These are phyloP conservation scores for Creontiades dilutus DNA, from an alignment of 2,888 invertebrate species.

Conservation along the genomic window DNA sequence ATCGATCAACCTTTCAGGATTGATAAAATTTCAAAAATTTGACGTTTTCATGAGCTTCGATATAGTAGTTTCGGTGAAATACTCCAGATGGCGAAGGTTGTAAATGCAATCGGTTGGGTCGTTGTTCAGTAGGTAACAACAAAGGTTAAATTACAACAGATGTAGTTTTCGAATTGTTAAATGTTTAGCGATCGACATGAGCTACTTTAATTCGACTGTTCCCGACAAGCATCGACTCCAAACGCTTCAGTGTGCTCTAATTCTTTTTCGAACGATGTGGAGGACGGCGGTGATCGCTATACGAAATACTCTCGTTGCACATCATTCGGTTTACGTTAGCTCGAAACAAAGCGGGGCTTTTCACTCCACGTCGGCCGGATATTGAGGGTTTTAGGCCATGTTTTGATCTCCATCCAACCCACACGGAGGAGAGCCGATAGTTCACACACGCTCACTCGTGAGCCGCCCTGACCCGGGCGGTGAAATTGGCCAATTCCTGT, in stretches of 20 bases:
- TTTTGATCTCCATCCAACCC: neutral
- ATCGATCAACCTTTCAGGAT: too few relatives aligned
- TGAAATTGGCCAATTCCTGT: conserved; percentile 18
- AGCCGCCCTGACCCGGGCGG: neutral
- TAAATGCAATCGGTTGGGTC: too few relatives aligned
- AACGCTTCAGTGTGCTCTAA: neutral
- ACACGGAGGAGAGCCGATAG: neutral
- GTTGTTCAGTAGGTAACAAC: too few relatives aligned
- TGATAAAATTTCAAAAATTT: too few relatives aligned
- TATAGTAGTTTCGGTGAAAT: too few relatives aligned
- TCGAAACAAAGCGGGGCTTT: neutral
- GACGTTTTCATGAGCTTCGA: too few relatives aligned
- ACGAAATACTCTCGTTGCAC: neutral
- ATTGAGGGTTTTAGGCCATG: conserved; percentile 26
- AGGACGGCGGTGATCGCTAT: neutral
- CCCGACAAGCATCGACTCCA: neutral
- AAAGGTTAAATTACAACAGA: too few relatives aligned
- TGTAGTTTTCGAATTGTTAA: too few relatives aligned
- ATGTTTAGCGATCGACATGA: neutral
- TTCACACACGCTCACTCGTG: neutral
- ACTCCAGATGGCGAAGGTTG: too few relatives aligned
- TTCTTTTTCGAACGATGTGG: neutral
- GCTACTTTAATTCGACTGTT: neutral
- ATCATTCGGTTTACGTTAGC: conserved; percentile 4
- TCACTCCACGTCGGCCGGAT: neutral